These are phyloP conservation scores for Prinia subflava DNA, from an alignment of 2,113 vertebrate species.

Conservation along the genomic window DNA sequence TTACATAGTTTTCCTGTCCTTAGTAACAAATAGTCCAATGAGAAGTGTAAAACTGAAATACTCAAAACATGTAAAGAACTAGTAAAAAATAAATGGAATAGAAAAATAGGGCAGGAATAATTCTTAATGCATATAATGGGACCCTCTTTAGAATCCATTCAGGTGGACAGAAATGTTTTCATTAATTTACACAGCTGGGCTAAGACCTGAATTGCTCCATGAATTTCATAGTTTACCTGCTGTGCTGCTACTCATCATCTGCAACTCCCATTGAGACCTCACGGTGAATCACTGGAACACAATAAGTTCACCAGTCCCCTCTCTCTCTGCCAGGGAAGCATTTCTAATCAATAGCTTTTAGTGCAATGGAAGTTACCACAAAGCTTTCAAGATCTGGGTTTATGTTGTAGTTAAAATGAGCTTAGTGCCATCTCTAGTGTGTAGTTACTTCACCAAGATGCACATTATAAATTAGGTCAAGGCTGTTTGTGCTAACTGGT, in stretches of 20 bases:
- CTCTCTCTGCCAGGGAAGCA: neutral
- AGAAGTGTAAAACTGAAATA: neutral
- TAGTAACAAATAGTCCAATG: neutral
- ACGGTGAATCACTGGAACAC: neutral
- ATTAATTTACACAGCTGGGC: neutral
- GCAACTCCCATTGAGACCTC: neutral
- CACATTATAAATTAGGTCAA: neutral
- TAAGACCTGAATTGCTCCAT: neutral
- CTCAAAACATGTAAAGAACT: neutral
- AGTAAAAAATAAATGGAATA: neutral
- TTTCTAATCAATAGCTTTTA: conserved; percentile 49
- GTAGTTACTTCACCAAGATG: neutral
- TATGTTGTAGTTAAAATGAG: neutral
- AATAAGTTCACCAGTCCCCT: neutral
- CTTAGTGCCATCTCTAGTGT: neutral
- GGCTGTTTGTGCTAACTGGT: neutral
- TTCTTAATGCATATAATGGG: neutral
- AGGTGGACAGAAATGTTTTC: neutral
- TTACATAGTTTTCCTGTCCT: neutral
- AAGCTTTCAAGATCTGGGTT: neutral
- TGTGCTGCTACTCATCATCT: neutral
- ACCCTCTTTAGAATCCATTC: neutral
- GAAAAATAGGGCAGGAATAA: neutral
- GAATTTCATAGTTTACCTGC: neutral
- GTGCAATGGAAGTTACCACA: conserved; percentile 12